Base-by-base conservation (phyloP, 2,888 invertebrate species). In the Protonemura montana region DNA sequence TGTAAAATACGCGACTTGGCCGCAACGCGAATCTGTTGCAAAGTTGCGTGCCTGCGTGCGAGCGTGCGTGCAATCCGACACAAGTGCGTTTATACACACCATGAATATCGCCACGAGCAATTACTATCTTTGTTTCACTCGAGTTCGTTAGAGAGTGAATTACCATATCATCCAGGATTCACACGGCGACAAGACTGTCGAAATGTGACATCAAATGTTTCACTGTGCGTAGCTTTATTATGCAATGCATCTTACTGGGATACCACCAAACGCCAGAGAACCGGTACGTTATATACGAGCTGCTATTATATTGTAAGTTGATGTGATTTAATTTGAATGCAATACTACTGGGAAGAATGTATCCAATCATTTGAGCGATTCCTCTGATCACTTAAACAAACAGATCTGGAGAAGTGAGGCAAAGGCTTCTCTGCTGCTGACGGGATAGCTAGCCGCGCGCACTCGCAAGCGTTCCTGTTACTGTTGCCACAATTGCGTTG, bases 331-430 rank as follows among this genome's bases (percentile, higher is more conserved):
- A 35, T 83, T 83, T 25, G 26, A 21, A 84, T 84, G 84, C 29
- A 84, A 84, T 84, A 84, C 26, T 26, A 27, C 3, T 6, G 35
- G 28, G 84, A 84, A 84, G 84, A 84, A 84, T 84, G 84, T 28
- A 84, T 28, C 84, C 84, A 83, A 83, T 83, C 41, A 42, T 76
- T 21, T 78, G 28, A 10, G n/a, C 85, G 78, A 77, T 84, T 84
- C 84, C 27, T 84, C 84, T 86, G 86, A 86, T 84, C 77, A 86
- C 86, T 84, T 84, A 86, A 77, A 83, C 83, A 84, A 86, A 84
- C 80, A 76, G 77, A 86, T 86, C 42, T 76, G 27, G 27, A 27
- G 16, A 30, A 27, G 27, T 13, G 27, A 76, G 16, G 59, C 83
- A 84, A 76, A 84, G 83, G 83, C 80, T 80, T 26, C 7, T 27